Base-by-base conservation (phyloP, 2,888 invertebrate species). In the Apotomis capreana region DNA sequence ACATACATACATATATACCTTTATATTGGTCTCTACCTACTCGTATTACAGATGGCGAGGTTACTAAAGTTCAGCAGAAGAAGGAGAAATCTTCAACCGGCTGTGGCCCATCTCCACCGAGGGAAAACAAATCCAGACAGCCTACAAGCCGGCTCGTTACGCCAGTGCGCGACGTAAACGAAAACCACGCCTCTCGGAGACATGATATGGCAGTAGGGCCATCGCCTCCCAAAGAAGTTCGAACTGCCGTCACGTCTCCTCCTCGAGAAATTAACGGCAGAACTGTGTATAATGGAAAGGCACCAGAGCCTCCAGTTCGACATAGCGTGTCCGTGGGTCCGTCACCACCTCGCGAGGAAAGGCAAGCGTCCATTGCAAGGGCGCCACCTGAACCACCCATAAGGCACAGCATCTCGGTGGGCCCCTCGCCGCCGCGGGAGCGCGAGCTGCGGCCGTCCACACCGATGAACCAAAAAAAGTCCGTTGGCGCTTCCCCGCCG, bases 101-200 rank as follows among this genome's bases (percentile, higher is more conserved):
- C n/a, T 95, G 95, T 76, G 95, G 95, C 2, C 93, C 95, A 37
- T 95, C 95, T 0, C 95, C 95, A 5, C 94, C 95, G 1, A 87
- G 91, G 74, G 94, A 95, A 75, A 83, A 81, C 9, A 81, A 76
- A 55, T 26, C 72, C n/a, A 81, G 76, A 46, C 84, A 82, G 73
- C 74, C 80, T 46, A 73, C 78, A 63, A 88, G 83, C 73, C 82
- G 86, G 13, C 81, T 88, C 9, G 81, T 83, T 51, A 90, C 95
- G 0, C 95, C 95, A 1, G 94, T 94, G 0, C 87, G 90, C 76
- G 90, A 89, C 58, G 81, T 82, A 61, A 83, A 70, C 15, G 77
- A 75, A 13, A 78, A 65, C 75, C 68, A 54, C 59, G 72, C 13
- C 80, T 79, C 51, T 72, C 74, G 62, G 6, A 84, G 85, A 40